phyloP scores from a whole-genome alignment of 2,113 vertebrate genomes.

The Ancistrus triradiatus region DNA sequence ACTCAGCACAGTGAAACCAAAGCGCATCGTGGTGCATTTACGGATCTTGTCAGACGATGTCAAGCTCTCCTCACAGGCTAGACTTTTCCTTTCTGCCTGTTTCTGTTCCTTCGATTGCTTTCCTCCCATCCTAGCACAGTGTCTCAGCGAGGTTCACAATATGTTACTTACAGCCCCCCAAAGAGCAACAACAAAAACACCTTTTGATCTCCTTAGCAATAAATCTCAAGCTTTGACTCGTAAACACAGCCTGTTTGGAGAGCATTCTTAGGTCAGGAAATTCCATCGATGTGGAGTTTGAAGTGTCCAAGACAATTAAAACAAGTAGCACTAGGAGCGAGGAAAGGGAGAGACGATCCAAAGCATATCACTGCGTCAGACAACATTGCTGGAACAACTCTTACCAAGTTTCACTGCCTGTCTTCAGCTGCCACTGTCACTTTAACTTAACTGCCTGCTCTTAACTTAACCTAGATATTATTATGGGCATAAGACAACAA shows the following conservation, averaged over 20 bases:
- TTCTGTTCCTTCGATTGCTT: slow-evolving; percentile 54
- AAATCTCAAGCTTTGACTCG: neutral
- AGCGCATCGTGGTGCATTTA: slow-evolving; percentile 52
- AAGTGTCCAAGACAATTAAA: slow-evolving; percentile 1
- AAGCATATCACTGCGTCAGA: slow-evolving; percentile 19
- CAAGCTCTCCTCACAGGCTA: slow-evolving; percentile 67
- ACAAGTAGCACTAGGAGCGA: slow-evolving; percentile 55
- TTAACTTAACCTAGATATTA: slow-evolving; percentile 62
- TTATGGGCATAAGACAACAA: slow-evolving; percentile 58
- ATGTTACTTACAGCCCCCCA: neutral
- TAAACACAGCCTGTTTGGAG: neutral
- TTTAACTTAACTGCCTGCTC: slow-evolving; percentile 59
- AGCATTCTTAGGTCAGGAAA: slow-evolving; percentile 1
- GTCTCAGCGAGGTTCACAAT: neutral
- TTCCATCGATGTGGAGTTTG: neutral
- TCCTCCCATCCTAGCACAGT: slow-evolving; percentile 64
- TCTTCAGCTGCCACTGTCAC: slow-evolving; percentile 79
- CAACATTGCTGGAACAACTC: slow-evolving; percentile 51
- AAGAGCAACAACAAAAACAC: neutral
- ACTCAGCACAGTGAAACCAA: slow-evolving; percentile 74
- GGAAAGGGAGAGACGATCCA: slow-evolving; percentile 12
- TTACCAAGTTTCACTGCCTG: slow-evolving; percentile 53
- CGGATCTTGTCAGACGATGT: slow-evolving; percentile 55
- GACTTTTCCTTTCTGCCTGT: slow-evolving; percentile 39
- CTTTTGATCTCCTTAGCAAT: neutral